These are phyloP conservation scores for Apostichopus californicus DNA, from an alignment of 35 echinoderm and acorn worm genomes.

Conservation along the genomic window DNA sequence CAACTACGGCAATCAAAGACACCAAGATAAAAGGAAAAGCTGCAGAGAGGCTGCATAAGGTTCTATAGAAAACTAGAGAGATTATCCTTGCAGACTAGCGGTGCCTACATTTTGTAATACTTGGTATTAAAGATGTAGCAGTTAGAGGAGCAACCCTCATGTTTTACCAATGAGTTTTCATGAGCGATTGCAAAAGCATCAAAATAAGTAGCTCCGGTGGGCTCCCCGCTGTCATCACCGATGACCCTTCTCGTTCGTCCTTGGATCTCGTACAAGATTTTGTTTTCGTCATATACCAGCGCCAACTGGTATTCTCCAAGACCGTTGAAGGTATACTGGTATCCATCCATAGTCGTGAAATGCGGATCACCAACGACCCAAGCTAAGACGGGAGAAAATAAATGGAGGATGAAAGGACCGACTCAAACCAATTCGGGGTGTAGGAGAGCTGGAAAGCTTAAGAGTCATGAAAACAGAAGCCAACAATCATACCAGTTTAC, in stretches of 20 bases:
- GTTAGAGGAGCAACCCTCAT: too few species aligned
- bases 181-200: neutral
- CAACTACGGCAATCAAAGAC: too few species aligned
- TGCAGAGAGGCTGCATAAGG: too few species aligned
- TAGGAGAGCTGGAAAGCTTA: too few species aligned
- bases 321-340: constrained; percentile 63
- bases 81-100: too few species aligned
- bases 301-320: constrained; percentile 60
- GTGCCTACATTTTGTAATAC: too few species aligned
- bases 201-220: neutral
- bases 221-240: neutral
- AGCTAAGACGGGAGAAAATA: neutral
- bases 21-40: too few species aligned
- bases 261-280: constrained; percentile 41
- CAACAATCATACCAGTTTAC: too few species aligned
- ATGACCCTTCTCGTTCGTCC: constrained; percentile 27
- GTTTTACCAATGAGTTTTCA: neutral
- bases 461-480: too few species aligned
- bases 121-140: too few species aligned
- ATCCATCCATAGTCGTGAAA: constrained; percentile 50
- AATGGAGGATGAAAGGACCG: neutral
- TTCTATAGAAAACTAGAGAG: too few species aligned
- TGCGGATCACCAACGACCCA: constrained; percentile 63
- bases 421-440: too few species aligned
- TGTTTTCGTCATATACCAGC: neutral